These are phyloP conservation scores for Dromius quadrimaculatus DNA, from an alignment of 2,888 invertebrate genomes.

Conservation along the genomic window DNA sequence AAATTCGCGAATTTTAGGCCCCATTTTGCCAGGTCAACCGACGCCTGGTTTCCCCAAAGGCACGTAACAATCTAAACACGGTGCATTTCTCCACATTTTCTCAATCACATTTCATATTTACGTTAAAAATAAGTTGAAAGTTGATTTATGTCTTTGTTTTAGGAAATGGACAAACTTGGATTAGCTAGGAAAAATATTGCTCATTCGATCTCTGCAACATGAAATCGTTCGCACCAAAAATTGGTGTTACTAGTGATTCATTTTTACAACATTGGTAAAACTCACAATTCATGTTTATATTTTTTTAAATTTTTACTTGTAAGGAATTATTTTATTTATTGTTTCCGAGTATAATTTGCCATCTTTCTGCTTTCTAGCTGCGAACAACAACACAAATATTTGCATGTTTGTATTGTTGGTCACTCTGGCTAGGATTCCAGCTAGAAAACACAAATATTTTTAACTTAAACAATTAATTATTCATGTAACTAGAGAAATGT, in stretches of 20 bases:
- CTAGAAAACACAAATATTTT: conserved; percentile 19
- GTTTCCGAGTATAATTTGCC: conserved; percentile 32
- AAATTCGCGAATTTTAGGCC: conserved; percentile 93
- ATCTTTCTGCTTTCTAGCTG: conserved; percentile 27
- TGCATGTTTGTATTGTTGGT: conserved; percentile 24
- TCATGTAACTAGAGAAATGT: conserved; percentile 30
- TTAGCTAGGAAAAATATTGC: conserved; percentile 7
- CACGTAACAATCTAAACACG: conserved; percentile 46
- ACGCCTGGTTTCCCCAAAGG: conserved; percentile 63
- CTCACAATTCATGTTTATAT: conserved; percentile 24
- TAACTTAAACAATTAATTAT: conserved; percentile 26
- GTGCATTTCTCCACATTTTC: too few species aligned
- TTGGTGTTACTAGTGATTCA: conserved; percentile 29
- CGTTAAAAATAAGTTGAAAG: not conserved
- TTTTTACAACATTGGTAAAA: conserved; percentile 14
- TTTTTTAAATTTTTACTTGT: conserved; percentile 16
- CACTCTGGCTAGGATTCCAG: not conserved
- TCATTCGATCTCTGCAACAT: conserved; percentile 34
- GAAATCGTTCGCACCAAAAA: not conserved
- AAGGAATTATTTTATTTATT: conserved; percentile 18
- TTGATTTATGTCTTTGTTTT: not conserved
- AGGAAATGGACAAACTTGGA: conserved; percentile 25
- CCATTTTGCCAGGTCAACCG: conserved; percentile 80
- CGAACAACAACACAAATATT: conserved; percentile 14
- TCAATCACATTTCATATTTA: not conserved